A percentile compares a stretch with the other conserved stretches of the same genome.
These are phyloP conservation scores for Marcusenius ussheri DNA, from an alignment of 2,113 vertebrate genomes.

Conservation along the genomic window DNA sequence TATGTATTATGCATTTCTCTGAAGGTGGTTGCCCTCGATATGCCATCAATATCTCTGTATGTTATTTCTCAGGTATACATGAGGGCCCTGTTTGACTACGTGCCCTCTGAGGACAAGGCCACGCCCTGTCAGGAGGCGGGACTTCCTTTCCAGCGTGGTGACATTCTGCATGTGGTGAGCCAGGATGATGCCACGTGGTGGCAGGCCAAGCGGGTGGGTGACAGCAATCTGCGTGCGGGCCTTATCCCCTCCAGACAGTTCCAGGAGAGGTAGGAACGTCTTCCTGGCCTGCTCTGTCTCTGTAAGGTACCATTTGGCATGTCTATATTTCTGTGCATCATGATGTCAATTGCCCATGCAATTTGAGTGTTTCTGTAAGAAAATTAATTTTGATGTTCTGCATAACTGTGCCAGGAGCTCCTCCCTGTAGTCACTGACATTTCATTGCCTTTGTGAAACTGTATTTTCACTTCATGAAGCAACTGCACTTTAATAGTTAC, in stretches of 20 bases:
- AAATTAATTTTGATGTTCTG: neutral
- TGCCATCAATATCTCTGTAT: neutral
- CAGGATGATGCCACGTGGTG: conserved; percentile 89
- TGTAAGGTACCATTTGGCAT: neutral
- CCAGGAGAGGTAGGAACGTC: conserved; percentile 74
- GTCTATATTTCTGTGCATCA: neutral
- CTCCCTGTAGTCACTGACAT: neutral
- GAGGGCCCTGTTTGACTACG: conserved; percentile 84
- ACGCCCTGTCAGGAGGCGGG: conserved; percentile 92
- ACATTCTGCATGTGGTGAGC: conserved; percentile 88
- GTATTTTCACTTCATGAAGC: neutral
- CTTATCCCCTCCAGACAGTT: conserved; percentile 87
- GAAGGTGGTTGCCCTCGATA: neutral
- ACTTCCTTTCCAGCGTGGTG: conserved; percentile 74
- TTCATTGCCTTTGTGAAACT: neutral
- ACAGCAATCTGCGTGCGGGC: conserved; percentile 83
- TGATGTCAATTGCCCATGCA: neutral
- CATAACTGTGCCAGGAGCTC: neutral
- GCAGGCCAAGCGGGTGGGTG: conserved; percentile 88
- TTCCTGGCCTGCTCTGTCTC: neutral
- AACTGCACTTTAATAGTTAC: neutral
- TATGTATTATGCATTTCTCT: neutral
- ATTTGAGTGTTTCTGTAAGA: neutral
- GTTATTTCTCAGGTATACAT: conserved; percentile 72
- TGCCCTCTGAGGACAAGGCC: conserved; percentile 83